Conservation (phyloP, 2,113 vertebrate species). For the Paradoxurus hermaphroditus region DNA sequence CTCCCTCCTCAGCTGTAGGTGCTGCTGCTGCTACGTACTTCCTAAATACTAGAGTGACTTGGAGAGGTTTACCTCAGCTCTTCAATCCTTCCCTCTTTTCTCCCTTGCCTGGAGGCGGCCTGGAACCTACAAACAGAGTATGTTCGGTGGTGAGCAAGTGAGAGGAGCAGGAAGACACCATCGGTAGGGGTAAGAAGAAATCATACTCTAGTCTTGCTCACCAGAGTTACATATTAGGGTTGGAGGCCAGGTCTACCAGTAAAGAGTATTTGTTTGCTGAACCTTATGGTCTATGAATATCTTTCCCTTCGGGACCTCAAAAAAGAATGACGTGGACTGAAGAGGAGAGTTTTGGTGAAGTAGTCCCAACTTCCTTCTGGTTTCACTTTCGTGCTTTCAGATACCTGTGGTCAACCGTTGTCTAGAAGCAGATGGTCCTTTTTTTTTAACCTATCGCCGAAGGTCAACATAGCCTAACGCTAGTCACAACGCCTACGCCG, state of each 20-base stretch:
- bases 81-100: neutral
- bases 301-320: neutral
- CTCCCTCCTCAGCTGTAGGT: neutral
- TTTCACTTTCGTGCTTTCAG: neutral
- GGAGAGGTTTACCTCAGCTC: neutral
- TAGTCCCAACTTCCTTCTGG: neutral
- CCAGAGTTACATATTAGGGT: neutral
- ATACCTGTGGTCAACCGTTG: neutral
- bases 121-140: neutral
- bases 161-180: neutral
- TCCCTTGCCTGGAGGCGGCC: no score
- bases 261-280: neutral
- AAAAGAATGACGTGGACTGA: neutral
- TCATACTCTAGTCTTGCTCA: neutral
- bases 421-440: neutral
- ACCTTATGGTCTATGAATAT: neutral
- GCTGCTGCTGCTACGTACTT: neutral
- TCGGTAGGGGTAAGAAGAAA: neutral
- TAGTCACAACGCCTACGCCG: neutral
- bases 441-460: neutral
- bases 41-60: neutral
- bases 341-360: neutral
- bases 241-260: neutral
- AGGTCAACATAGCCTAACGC: neutral
- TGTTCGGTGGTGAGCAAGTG: neutral